Base-by-base conservation (phyloP, 2,888 invertebrate species). In the Drosophila dives region DNA sequence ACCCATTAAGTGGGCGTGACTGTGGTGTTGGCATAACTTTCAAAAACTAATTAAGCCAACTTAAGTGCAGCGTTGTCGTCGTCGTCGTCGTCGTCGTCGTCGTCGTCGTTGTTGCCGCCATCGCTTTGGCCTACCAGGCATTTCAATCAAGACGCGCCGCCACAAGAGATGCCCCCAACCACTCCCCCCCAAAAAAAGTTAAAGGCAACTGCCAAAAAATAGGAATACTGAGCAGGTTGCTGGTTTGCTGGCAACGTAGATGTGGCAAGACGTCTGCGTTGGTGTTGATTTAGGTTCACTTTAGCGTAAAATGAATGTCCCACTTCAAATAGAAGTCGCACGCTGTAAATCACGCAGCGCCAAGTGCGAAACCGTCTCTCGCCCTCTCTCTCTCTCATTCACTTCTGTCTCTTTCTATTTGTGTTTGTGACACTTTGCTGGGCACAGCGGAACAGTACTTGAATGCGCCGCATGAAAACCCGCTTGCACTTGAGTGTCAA, bases 41-140 rank as follows among this genome's bases (percentile, higher is more conserved):
- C 79, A 78, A 79, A 91, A 91, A 91, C 90, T 91, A 91, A 91
- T 91, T 91, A 91, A 91, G 91, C 84, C 87, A 91, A 91, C 84
- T 91, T 85, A 89, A 90, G 88, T 83, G 86, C 80, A 72, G 62
- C 66, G 65, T 32, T 53, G 64, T 38, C 42, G 49, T 36, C 62
- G 40, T 54, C 49, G 60, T 23, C 38, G 53, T 40, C 51, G 32
- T 59, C 50, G 49, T 32, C 17, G 58, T 61, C 34, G 63, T 12
- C 62, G 61, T n/a, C 61, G 64, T 33, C 23, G 29, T 29, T 0
- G 29, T 29, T 54, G 67, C 61, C 60, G 51, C 53, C 75, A 56
- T 63, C 65, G 48, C 26, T 64, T 70, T 82, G 85, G 82, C 83
- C 83, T 83, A 79, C 83, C 81, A 86, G 83, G 85, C 88, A 86